Conservation (phyloP, 1,140 invertebrate species). For the Palaemon carinicauda region DNA sequence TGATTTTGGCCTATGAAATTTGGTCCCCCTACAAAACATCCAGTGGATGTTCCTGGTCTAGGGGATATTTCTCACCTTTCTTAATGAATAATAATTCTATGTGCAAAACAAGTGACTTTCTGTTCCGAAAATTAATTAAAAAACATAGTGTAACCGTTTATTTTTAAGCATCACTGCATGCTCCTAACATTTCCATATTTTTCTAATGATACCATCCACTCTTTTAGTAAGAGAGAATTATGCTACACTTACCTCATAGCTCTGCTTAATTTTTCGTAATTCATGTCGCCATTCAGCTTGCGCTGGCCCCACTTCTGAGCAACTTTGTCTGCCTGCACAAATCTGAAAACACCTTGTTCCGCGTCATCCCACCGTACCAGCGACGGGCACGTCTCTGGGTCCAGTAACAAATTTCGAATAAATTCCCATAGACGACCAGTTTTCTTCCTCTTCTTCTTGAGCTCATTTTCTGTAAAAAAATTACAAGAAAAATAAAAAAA, state of each 20-base stretch:
- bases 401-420: conserved; percentile 30
- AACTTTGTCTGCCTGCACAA: conserved; percentile 49
- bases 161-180: too few species aligned
- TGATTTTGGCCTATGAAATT: too few species aligned
- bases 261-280: conserved; percentile 92
- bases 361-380: conserved; percentile 47
- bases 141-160: too few species aligned
- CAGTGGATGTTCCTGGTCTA: too few species aligned
- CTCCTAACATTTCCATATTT: neutral
- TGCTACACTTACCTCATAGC: conserved; percentile 79
- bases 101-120: too few species aligned
- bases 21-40: too few species aligned
- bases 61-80: too few species aligned
- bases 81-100: too few species aligned
- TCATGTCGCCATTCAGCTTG: conserved; percentile 82
- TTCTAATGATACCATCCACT: neutral
- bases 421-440: conserved; percentile 53
- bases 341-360: conserved; percentile 47
- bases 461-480: conserved; percentile 27
- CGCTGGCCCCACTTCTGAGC: conserved; percentile 46
- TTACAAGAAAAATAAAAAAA: neutral
- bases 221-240: neutral
- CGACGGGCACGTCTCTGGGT: conserved; percentile 29
- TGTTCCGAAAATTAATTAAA: too few species aligned
- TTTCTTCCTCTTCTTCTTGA: conserved; percentile 49